phyloP scores from a whole-genome alignment of 2,888 invertebrate genomes.

The Coleophora deauratella region DNA sequence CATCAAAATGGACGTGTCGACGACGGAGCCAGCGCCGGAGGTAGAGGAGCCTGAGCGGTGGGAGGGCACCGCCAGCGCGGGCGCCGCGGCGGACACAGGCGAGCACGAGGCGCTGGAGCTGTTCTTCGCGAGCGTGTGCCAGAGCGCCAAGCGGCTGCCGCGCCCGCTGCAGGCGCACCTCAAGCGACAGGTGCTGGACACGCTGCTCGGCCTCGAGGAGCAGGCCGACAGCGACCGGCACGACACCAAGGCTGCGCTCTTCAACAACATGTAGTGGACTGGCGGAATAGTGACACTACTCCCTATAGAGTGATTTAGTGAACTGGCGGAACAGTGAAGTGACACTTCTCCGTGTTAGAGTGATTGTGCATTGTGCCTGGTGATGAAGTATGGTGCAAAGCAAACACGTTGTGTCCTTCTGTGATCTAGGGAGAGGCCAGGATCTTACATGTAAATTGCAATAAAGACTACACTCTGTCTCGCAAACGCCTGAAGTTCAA shows the following conservation, averaged over 20 bases:
- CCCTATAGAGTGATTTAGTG: too few species aligned
- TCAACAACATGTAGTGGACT: background rate
- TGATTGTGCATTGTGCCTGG: too few species aligned
- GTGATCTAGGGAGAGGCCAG: too few species aligned
- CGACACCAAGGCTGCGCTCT: conserved; percentile 15
- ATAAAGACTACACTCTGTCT: too few species aligned
- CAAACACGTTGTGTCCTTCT: too few species aligned
- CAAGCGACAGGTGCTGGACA: conserved; percentile 51
- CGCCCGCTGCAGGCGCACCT: conserved; percentile 37
- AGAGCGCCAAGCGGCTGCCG: conserved; percentile 51
- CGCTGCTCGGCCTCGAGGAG: conserved; percentile 48
- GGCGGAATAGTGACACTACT: too few species aligned
- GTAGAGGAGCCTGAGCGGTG: conserved; percentile 45
- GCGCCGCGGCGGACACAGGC: conserved; percentile 7
- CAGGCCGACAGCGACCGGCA: conserved; percentile 35
- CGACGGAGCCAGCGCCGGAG: conserved; percentile 14
- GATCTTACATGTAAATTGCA: too few species aligned
- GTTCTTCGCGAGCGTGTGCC: conserved; percentile 65
- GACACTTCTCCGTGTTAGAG: too few species aligned
- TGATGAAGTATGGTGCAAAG: too few species aligned
- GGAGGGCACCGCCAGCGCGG: conserved; percentile 20
- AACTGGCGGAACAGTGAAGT: too few species aligned
- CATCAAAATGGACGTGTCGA: conserved; percentile 38
- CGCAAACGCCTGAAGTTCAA: too few species aligned
- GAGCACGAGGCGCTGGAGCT: conserved; percentile 51